A percentile compares a stretch with the other conserved stretches of the same genome.
Conservation (phyloP, 2,888 invertebrate genomes). For the Endomychus coccineus region DNA sequence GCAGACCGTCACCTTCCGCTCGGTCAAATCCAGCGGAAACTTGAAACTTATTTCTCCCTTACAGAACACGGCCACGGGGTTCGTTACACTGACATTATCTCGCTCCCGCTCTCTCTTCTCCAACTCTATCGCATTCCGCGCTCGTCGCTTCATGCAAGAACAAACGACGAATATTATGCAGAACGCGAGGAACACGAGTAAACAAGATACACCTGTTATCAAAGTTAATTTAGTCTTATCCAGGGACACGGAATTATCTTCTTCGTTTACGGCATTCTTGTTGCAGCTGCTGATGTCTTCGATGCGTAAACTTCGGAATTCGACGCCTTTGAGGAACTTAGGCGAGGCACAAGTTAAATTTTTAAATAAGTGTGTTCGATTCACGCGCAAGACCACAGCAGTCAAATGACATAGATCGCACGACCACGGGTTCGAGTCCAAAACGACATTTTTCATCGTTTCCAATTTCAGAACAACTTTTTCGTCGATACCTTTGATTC, state of each 20-base stretch:
- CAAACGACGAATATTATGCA: constrained; percentile 47
- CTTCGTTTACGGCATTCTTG: constrained; percentile 45
- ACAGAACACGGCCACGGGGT: constrained; percentile 40
- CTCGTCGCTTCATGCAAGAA: constrained; percentile 62
- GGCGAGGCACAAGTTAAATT: constrained; percentile 55
- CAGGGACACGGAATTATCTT: constrained; percentile 37
- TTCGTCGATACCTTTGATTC: constrained; percentile 56
- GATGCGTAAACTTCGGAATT: constrained; percentile 38
- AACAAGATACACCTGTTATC: constrained; percentile 45
- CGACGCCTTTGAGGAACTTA: constrained; percentile 46
- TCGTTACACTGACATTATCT: constrained; percentile 34
- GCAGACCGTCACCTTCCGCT: constrained; percentile 40
- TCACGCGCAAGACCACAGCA: constrained; percentile 50
- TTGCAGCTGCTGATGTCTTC: constrained; percentile 44
- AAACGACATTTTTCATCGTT: constrained; percentile 47
- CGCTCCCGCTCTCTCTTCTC: constrained; percentile 30
- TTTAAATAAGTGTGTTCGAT: constrained; percentile 49
- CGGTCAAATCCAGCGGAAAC: constrained; percentile 48
- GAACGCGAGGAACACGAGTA: constrained; percentile 47
- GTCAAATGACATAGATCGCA: constrained; percentile 60
- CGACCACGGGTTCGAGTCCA: constrained; percentile 60
- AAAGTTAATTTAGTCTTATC: constrained; percentile 45
- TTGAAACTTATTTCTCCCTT: constrained; percentile 52
- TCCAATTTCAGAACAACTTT: constrained; percentile 52
- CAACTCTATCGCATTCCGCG: constrained; percentile 49